Base-by-base conservation (phyloP, 2,113 vertebrate genomes). In the Synchiropus splendidus region DNA sequence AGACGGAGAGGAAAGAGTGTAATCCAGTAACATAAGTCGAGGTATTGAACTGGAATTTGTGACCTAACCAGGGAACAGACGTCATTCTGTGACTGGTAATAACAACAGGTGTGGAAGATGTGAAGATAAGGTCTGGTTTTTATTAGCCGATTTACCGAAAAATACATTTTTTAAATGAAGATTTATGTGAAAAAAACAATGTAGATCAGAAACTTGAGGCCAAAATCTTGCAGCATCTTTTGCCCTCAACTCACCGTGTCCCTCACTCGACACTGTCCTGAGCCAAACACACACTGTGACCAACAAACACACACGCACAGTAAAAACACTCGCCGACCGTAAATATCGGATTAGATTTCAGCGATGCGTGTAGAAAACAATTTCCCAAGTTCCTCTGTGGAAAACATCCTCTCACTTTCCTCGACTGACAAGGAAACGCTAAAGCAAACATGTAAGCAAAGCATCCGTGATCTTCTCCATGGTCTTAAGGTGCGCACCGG, bases 351-450 rank as follows among this genome's bases (percentile, higher is more conserved):
- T 81, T 55, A 55, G 49, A 44, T 75, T 75, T 77, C 73, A 74
- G 47, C 6, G 41, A 46, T 48, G 44, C 53, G 57, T 52, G 51
- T 39, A 59, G 9, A 52, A 27, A 41, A 33, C 39, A 38, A 58
- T 45, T 48, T 43, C 58, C 48, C 6, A 10, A 45, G 39, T 41
- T 30, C 35, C 16, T 36, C 21, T 39, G 61, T 10, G 35, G 48
- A 65, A 74, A 77, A 81, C 75, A 81, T 74, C 75, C 75, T 80
- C 74, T 79, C 72, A 72, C 73, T 80, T 75, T 79, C 77, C 80
- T 82, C 80, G 75, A 82, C 69, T 67, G 49, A 58, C 37, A 53
- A 77, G 80, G 75, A 82, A 82, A 78, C 69, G 67, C 70, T 80
- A 74, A 39, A 57, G 62, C 59, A 78, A 78, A 80, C 67, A 80